A percentile compares a stretch with the other conserved stretches of the same genome.
These are phyloP conservation scores for Metridium senile DNA, from an alignment of 92 coral and sea anemone species.

Conservation along the genomic window DNA sequence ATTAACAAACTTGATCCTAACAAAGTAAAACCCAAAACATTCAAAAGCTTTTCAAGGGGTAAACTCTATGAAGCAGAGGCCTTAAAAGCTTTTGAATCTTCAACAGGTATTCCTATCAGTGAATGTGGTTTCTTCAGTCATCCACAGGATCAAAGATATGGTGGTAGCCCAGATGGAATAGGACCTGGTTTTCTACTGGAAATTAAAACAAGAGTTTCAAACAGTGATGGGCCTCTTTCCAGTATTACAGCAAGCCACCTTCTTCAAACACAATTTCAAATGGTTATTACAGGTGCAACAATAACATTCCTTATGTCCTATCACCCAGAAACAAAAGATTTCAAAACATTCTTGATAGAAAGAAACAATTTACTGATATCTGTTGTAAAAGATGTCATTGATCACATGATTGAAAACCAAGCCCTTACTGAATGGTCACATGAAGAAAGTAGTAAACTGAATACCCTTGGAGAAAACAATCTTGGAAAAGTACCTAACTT, in stretches of 20 bases:
- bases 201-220: conserved; percentile 52
- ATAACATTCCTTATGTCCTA: conserved; percentile 45
- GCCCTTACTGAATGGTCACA: conserved; percentile 55
- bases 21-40: conserved; percentile 38
- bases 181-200: conserved; percentile 53
- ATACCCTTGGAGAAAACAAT: conserved; percentile 46
- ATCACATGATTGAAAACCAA: conserved; percentile 44
- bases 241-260: conserved; percentile 42
- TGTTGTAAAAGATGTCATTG: conserved; percentile 42
- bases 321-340: conserved; percentile 47
- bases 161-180: conserved; percentile 65
- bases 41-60: conserved; percentile 37
- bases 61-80: background rate
- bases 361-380: conserved; percentile 38
- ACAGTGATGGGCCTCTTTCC: conserved; percentile 44
- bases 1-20: conserved; percentile 27
- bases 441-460: conserved; percentile 49
- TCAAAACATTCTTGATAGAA: conserved; percentile 40
- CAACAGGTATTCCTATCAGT: background rate
- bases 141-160: conserved; percentile 41
- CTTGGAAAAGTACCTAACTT: conserved; percentile 51
- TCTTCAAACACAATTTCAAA: conserved; percentile 50
- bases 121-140: conserved; percentile 49
- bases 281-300: conserved; percentile 55
- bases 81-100: background rate